Evolutionary conservation across 2,797 vertebrate species (phyloP).

Genomic region (Iguana delicatissima): DNA sequence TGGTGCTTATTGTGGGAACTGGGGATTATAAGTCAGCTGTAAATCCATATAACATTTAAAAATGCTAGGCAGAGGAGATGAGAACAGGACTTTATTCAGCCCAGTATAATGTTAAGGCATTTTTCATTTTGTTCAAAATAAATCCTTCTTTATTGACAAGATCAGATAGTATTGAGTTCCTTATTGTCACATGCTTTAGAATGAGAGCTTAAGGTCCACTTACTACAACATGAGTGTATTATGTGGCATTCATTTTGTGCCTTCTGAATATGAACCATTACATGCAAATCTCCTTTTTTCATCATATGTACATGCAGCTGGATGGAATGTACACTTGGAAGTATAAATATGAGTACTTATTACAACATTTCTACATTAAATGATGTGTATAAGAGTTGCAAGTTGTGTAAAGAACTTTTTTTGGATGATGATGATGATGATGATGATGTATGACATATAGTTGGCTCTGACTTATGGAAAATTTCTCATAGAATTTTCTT

Average conservation of each 20-base stretch:
- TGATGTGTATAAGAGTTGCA: background rate
- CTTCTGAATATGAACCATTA: background rate
- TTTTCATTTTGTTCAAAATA: background rate
- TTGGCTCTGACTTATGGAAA: too few relatives aligned
- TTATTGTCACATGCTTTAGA: background rate
- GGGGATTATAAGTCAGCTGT: background rate
- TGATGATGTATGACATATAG: too few relatives aligned
- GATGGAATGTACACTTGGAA: background rate
- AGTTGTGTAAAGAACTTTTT: background rate
- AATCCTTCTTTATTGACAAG: background rate
- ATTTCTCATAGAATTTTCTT: too few relatives aligned
- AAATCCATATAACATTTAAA: background rate
- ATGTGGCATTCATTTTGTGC: background rate
- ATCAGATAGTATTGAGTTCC: background rate
- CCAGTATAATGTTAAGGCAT: background rate
- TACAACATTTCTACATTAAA: background rate
- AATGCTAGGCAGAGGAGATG: background rate
- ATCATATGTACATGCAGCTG: background rate
- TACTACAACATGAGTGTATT: background rate
- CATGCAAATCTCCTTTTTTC: background rate
- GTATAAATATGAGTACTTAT: background rate
- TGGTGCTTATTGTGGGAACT: background rate
- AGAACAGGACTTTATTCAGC: background rate
- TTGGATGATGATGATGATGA: too few relatives aligned
- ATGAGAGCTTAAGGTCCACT: background rate